phyloP scores from a whole-genome alignment of 2,888 invertebrate species.

The Agonopterix alstromeriana region DNA sequence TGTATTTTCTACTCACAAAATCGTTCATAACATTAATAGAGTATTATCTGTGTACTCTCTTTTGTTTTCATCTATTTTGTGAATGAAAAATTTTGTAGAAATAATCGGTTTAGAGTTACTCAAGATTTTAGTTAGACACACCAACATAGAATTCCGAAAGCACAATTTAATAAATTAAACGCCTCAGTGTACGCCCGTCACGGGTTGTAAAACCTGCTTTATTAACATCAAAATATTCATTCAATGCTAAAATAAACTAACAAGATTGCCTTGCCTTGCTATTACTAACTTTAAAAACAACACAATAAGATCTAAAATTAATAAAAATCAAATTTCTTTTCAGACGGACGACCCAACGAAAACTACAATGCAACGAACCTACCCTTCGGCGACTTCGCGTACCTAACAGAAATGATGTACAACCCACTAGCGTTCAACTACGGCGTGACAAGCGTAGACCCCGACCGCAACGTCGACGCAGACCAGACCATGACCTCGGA shows the following conservation, averaged over 20 bases:
- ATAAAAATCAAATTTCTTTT: conserved; percentile 4
- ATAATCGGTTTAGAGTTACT: too few species aligned
- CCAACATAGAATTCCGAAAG: too few species aligned
- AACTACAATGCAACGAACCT: conserved; percentile 74
- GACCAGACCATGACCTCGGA: conserved; percentile 38
- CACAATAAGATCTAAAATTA: too few species aligned
- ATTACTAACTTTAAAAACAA: too few species aligned
- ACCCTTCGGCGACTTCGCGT: conserved; percentile 74
- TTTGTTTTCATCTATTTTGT: too few species aligned
- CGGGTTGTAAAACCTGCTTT: conserved; percentile 4
- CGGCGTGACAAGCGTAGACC: conserved; percentile 50
- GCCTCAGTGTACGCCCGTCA: neutral
- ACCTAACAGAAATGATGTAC: conserved; percentile 72
- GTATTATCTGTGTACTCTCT: too few species aligned
- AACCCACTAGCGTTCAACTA: conserved; percentile 60
- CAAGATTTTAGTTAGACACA: too few species aligned
- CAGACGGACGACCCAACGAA: conserved; percentile 70
- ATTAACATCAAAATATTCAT: neutral
- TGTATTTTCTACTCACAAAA: too few species aligned
- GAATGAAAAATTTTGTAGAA: too few species aligned
- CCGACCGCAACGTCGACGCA: conserved; percentile 46
- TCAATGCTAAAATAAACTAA: neutral
- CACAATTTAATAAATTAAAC: too few species aligned
- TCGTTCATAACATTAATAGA: too few species aligned
- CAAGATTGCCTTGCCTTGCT: too few species aligned